A percentile compares a stretch with the other conserved stretches of the same genome.
These are phyloP conservation scores for Anabacerthia variegaticeps DNA, from an alignment of 2,797 vertebrate species.

Conservation along the genomic window DNA sequence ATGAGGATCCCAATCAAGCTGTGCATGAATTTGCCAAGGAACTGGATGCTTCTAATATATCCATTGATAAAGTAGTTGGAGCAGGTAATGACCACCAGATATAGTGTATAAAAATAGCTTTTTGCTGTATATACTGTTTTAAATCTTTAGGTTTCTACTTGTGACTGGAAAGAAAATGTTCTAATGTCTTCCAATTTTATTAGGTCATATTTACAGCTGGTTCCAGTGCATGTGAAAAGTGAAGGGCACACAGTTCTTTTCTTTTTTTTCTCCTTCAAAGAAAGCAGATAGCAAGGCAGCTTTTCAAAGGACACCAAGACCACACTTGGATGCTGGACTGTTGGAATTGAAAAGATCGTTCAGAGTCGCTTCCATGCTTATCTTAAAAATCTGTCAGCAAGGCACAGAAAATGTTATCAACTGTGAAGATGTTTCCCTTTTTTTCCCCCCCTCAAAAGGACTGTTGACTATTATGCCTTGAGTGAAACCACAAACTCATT, in stretches of 20 bases:
- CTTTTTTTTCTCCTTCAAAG: neutral
- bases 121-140: neutral
- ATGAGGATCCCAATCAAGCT: slow-evolving; percentile 95
- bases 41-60: slow-evolving; percentile 90
- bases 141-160: neutral
- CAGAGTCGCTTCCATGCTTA: neutral
- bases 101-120: neutral
- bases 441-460: neutral
- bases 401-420: neutral
- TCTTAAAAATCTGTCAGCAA: neutral
- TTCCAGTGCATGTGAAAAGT: neutral
- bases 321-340: neutral
- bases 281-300: neutral
- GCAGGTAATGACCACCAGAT: slow-evolving; percentile 83
- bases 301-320: neutral
- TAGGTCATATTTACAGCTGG: neutral
- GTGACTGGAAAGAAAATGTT: neutral
- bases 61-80: slow-evolving; percentile 97
- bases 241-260: neutral
- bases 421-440: neutral
- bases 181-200: neutral
- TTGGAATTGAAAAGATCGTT: neutral
- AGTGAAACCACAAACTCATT: slow-evolving; percentile 20
- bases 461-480: neutral
- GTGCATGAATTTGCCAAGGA: slow-evolving; percentile 98